A percentile compares a stretch with the other conserved stretches of the same genome.
These are phyloP conservation scores for Halesus radiatus DNA, from an alignment of 1,140 invertebrate species.

Conservation along the genomic window DNA sequence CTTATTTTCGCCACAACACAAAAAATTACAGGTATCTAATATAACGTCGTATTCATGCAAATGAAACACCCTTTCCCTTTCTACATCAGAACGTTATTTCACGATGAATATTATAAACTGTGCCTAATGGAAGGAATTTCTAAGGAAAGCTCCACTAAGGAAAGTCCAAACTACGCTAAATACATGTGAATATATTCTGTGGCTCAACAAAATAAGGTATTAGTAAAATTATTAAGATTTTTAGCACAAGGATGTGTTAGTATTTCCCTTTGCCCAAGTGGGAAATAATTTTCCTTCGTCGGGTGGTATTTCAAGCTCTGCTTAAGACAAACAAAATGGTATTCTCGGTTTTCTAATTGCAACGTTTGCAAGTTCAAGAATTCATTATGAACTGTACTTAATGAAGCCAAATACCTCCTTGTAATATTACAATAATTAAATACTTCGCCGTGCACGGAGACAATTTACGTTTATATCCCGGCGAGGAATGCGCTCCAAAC, in stretches of 20 bases:
- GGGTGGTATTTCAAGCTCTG: not conserved
- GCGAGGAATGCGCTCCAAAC: conserved; percentile 1
- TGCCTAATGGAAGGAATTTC: not conserved
- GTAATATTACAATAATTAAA: conserved; percentile 29
- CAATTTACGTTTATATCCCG: conserved; percentile 18
- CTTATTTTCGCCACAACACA: not conserved
- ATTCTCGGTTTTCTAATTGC: conserved; percentile 57
- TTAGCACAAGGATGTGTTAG: too few species aligned
- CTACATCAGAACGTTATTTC: not conserved
- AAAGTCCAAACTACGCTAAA: not conserved
- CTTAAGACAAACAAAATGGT: conserved; percentile 18
- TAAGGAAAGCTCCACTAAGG: not conserved
- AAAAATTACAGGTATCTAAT: not conserved
- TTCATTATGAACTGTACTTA: conserved; percentile 46
- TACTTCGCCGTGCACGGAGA: conserved; percentile 6
- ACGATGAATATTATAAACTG: not conserved
- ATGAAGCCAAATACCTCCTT: conserved; percentile 26
- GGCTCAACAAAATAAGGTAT: not conserved
- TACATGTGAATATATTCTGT: not conserved
- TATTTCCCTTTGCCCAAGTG: too few species aligned
- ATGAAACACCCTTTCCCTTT: not conserved
- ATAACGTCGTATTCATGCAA: too few species aligned
- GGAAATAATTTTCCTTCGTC: too few species aligned
- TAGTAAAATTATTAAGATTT: not conserved
- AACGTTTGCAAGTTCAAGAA: conserved; percentile 54